Percentiles rank a stretch among this genome's conserved stretches.
These are phyloP conservation scores for Gallirallus australis DNA, from an alignment of 2,797 vertebrate genomes.

Conservation along the genomic window DNA sequence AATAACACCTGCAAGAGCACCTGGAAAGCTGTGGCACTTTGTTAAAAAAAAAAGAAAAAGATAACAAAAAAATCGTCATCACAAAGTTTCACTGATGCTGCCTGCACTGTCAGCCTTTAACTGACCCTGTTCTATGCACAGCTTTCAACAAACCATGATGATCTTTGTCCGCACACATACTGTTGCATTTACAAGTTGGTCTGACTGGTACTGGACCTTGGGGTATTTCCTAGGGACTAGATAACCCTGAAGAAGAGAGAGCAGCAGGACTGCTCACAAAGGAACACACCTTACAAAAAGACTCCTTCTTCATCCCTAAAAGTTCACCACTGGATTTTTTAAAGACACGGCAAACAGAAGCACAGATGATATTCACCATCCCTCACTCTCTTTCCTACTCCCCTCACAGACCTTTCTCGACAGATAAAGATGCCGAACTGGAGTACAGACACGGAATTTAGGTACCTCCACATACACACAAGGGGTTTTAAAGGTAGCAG, in stretches of 20 bases:
- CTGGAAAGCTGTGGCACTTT: neutral
- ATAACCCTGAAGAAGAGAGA: neutral
- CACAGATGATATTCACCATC: neutral
- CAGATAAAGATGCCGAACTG: neutral
- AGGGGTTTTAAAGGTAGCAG: neutral
- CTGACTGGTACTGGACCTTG: neutral
- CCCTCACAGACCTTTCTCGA: neutral
- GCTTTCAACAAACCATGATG: neutral
- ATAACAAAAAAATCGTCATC: neutral
- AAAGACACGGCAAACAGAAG: neutral
- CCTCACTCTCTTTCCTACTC: neutral
- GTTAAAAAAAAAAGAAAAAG: neutral
- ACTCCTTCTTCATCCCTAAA: neutral
- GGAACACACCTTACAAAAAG: constrained; percentile 25
- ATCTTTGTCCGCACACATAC: constrained; percentile 6
- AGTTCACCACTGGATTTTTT: constrained; percentile 49
- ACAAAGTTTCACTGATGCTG: constrained; percentile 34
- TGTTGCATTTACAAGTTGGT: constrained; percentile 38
- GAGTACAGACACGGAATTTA: neutral
- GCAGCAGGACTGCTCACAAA: constrained; percentile 19
- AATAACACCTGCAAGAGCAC: neutral
- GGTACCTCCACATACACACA: neutral
- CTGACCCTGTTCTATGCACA: neutral
- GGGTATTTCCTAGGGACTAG: neutral
- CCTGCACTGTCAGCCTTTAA: neutral